Conservation (phyloP, 2,113 vertebrate species). For the Pterocles gutturalis region DNA sequence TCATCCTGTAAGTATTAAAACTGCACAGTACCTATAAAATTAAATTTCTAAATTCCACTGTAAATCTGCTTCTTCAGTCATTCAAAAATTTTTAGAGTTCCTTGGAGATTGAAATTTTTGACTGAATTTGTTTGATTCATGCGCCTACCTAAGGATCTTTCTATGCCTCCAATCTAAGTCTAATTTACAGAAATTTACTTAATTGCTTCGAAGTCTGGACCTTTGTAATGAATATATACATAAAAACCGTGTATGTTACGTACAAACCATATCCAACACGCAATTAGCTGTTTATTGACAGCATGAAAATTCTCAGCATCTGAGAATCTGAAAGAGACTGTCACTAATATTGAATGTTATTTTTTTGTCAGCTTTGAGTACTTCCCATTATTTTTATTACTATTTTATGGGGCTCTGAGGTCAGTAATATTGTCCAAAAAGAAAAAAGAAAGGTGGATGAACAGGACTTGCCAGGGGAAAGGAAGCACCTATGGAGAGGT, state of each 20-base stretch:
- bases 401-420: background rate
- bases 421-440: background rate
- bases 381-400: background rate
- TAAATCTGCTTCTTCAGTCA: background rate
- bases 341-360: background rate
- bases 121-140: background rate
- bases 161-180: background rate
- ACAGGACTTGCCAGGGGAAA: background rate
- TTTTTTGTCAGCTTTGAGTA: background rate
- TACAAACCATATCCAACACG: background rate
- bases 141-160: background rate
- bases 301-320: background rate
- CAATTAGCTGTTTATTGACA: background rate
- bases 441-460: background rate
- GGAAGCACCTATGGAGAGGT: background rate
- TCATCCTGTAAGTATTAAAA: background rate
- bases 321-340: background rate
- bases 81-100: background rate
- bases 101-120: background rate
- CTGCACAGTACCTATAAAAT: background rate
- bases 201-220: background rate
- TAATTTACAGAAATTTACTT: background rate
- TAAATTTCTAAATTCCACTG: background rate
- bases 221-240: background rate
- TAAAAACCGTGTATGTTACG: background rate